Evolutionary conservation across 2,888 invertebrate species (phyloP), one percentile per base, ranked within the genome.

Genomic region (Incurvaria masculella): DNA sequence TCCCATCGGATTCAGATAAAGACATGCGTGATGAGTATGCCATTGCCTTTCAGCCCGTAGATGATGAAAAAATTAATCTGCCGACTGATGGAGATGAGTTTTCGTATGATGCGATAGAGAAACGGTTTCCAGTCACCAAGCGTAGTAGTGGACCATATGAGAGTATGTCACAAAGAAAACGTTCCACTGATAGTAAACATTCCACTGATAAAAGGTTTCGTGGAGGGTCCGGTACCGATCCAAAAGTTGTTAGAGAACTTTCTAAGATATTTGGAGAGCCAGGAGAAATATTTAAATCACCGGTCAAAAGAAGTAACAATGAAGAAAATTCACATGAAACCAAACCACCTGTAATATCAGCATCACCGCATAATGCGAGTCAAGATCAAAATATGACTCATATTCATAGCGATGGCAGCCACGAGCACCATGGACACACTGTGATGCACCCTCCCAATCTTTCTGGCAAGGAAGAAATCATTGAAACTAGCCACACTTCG

Each of bases 41-140:
- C 2, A 69, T 79, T 33, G 73, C 79, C 18, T 76, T 79, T 52
- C 78, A 79, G 57, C 79, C 79, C 19, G 57, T 79, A 42, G 76
- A 78, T 49, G 78, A 75, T 49, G 73, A 74, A 47, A 66, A 61
- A 40, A 63, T 70, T 47, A 74, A 76, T 55, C 57, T 69, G 40
- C 61, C 65, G 18, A 11, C 47, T 11, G 72, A 75, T 54, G 72
- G 75, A 45, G 72, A 74, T 51, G 72, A 69, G 51, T 75, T 71
- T 53, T 57, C 69, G 2, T 78, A 72, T 49, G 74, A 72, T 46
- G 57, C 62, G 8, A 61, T 71, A 17, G 75, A 75, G 55, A 87
- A 87, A 66, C 79, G 85, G 3, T 87, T 86, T 58, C 85, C 86
- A 1, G 84, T 88, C 1, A 68, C 83, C 2, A 88, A 88, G 62